phyloP scores from a whole-genome alignment of 2,888 invertebrate species.

The Pristionchus maxplancki region DNA sequence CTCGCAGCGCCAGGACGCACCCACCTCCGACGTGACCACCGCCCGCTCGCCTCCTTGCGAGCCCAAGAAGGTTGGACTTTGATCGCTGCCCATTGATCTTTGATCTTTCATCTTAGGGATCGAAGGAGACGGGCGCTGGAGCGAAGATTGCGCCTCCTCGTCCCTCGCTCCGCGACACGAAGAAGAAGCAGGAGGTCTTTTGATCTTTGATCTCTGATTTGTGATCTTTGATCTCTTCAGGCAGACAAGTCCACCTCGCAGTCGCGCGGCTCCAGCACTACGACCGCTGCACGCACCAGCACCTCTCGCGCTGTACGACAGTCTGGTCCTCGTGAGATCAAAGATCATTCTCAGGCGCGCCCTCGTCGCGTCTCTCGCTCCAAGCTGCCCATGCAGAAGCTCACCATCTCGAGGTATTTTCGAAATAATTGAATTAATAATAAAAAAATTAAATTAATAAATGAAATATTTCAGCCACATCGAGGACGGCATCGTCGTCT shows the following conservation, averaged over 20 bases:
- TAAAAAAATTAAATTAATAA: neutral
- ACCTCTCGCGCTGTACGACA: neutral
- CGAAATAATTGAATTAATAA: no score
- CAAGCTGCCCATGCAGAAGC: conserved; percentile 39
- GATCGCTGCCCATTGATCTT: neutral
- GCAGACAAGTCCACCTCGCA: neutral
- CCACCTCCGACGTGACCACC: neutral
- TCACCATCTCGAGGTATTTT: conserved; percentile 42
- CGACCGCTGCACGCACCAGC: neutral
- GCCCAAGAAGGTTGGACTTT: neutral
- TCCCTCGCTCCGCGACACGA: neutral
- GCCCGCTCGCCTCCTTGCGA: conserved; percentile 14
- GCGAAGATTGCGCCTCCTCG: neutral
- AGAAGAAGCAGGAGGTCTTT: neutral
- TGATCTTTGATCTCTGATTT: conserved; percentile 3
- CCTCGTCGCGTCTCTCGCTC: neutral
- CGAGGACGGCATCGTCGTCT: conserved; percentile 46
- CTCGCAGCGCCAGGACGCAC: neutral
- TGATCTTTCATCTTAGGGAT: neutral
- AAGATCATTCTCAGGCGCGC: neutral
- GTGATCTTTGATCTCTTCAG: conserved; percentile 28
- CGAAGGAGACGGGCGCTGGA: neutral
- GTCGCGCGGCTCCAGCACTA: neutral
- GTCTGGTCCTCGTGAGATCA: neutral
- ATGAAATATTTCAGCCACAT: neutral